These are phyloP conservation scores for Pollicipes pollicipes DNA, from an alignment of 1,140 invertebrate species.

Conservation along the genomic window DNA sequence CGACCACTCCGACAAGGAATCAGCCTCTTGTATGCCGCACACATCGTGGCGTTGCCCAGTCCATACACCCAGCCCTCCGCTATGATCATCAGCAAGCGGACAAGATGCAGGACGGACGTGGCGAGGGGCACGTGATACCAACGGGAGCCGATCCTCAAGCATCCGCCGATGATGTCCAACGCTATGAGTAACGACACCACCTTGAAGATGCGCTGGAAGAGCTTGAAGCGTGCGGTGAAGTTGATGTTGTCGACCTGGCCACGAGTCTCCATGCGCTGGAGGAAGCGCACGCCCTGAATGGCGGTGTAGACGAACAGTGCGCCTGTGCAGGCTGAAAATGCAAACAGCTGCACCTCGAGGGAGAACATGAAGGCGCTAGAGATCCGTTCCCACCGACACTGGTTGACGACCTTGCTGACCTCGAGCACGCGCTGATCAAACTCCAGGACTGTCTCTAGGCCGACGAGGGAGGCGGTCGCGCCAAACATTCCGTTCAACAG, in stretches of 20 bases:
- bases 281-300: not conserved
- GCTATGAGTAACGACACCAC: not conserved
- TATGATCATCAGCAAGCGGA: not conserved
- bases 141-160: not conserved
- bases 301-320: not conserved
- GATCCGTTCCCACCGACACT: too few relatives aligned
- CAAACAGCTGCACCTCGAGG: not conserved
- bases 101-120: not conserved
- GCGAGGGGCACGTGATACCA: not conserved
- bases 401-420: too few relatives aligned
- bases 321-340: not conserved
- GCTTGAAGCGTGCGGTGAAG: not conserved
- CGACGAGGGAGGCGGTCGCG: not conserved
- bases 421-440: slow-evolving; percentile 12
- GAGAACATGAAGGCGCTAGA: too few relatives aligned
- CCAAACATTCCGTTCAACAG: not conserved
- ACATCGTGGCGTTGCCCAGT: not conserved
- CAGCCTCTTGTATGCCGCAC: too few relatives aligned
- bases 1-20: too few relatives aligned
- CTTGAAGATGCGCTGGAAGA: not conserved
- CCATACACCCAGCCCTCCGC: not conserved
- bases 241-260: not conserved
- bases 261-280: not conserved
- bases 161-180: not conserved
- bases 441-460: slow-evolving; percentile 35